Evolutionary conservation across 2,113 vertebrate genomes (phyloP).

Genomic region (Leptobrachium ailaonicum): DNA sequence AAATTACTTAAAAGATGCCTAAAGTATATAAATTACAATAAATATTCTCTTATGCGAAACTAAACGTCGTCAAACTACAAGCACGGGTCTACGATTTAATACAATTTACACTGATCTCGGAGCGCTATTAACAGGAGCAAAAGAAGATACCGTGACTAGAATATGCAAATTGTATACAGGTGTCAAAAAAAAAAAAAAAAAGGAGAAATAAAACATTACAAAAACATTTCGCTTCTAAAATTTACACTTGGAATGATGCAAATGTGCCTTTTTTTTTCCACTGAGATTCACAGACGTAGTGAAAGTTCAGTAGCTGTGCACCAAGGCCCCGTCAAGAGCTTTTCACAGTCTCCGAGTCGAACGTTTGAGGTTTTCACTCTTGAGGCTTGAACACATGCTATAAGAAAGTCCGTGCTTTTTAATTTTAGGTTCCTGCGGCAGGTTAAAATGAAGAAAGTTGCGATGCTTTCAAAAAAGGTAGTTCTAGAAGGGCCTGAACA

Average conservation of each 20-base stretch:
- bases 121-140: background rate
- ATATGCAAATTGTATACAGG: conserved; percentile 5
- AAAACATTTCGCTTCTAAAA: background rate
- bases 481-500: conserved; percentile 91
- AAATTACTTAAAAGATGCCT: conserved; percentile 63
- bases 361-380: background rate
- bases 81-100: conserved; percentile 8
- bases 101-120: background rate
- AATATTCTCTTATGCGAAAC: conserved; percentile 33
- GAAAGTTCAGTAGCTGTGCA: background rate
- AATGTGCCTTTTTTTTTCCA: background rate
- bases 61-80: background rate
- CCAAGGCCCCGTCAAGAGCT: background rate
- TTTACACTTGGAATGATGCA: background rate
- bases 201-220: background rate
- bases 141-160: conserved; percentile 1
- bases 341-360: background rate
- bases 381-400: conserved; percentile 9
- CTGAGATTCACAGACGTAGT: background rate
- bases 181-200: background rate
- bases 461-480: conserved; percentile 77
- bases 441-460: conserved; percentile 84
- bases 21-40: conserved; percentile 61
- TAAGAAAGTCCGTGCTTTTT: background rate
- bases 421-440: background rate